Base-by-base conservation (phyloP, 37 sponge, comb jelly and placozoan species). In the Oscarella lobularis region DNA sequence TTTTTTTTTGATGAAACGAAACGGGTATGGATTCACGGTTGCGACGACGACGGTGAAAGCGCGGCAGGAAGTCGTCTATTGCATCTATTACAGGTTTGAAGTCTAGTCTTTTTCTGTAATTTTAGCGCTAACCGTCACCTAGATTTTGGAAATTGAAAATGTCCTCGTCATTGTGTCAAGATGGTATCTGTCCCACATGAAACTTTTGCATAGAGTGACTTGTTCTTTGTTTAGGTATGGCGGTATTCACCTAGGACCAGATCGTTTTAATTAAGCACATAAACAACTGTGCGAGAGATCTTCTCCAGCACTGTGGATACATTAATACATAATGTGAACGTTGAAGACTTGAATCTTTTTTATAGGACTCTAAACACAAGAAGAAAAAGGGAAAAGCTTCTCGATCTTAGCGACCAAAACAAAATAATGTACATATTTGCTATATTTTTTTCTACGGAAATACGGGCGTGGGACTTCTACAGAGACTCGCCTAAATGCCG, bases 11-110 rank as follows among this genome's bases (percentile, higher is more conserved):
- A 81, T 60, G 76, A 67, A 32, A 38, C 73, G 20, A 35, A 36
- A 9, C 76, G 81, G 2, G 83, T 72, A 30, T 67, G 72, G 30
- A 31, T 76, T 27, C 94, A 98, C 60, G 94, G 93, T 73, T 90
- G 87, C 81, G 99, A 98, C 82, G 94, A 98, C 86, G 99, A 98
- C 78, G 95, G 93, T 40, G 99, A 98, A 79, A 48, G 76, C 2
- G 83, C 89, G 39, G 99, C 99, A 38, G 99, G 99, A 0, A 79
- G 82, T 1, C 77, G 92, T 41, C 75, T 98, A 31, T 78, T 89
- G 0, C 94, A 93, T 40, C 77, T 98, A 32, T 75, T 98, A 5
- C 87, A 98, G 79, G 92, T 94, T 66, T 41, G 29, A 6, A 74
- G 5, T 80, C 67, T 5, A 20, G 29, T 68, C 31, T 20, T 68